These are phyloP conservation scores for Uria aalge DNA, from an alignment of 2,113 vertebrate genomes.

Conservation along the genomic window DNA sequence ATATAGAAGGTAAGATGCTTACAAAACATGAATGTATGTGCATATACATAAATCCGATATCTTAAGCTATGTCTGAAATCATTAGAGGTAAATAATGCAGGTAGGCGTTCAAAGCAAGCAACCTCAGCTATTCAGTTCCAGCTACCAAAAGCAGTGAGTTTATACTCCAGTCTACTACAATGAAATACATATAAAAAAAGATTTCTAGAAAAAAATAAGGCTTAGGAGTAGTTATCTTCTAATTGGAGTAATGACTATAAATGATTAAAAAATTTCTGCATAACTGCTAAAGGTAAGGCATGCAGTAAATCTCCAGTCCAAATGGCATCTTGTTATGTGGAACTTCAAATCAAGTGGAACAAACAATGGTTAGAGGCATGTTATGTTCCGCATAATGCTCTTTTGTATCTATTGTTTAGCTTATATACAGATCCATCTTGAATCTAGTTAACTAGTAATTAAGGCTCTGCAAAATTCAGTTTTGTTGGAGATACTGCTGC, in stretches of 20 bases:
- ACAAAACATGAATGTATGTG: fast-evolving
- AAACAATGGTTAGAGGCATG: conserved; percentile 55
- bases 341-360: conserved; percentile 52
- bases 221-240: background rate
- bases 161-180: background rate
- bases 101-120: background rate
- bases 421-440: conserved; percentile 39
- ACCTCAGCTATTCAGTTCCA: background rate
- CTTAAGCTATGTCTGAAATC: background rate
- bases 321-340: conserved; percentile 23
- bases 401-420: conserved; percentile 54
- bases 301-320: conserved; percentile 14
- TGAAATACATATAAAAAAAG: background rate
- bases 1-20: background rate
- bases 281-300: conserved; percentile 23
- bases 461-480: conserved; percentile 23
- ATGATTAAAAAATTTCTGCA: conserved; percentile 7
- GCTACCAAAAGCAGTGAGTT: background rate
- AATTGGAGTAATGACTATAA: background rate
- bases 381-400: conserved; percentile 38
- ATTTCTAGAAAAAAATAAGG: background rate
- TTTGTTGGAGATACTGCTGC: background rate
- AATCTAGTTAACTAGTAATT: conserved; percentile 48
- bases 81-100: background rate
- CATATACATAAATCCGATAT: background rate